Conservation (phyloP, 2,888 invertebrate genomes). For the Argynnis bischoffii region DNA sequence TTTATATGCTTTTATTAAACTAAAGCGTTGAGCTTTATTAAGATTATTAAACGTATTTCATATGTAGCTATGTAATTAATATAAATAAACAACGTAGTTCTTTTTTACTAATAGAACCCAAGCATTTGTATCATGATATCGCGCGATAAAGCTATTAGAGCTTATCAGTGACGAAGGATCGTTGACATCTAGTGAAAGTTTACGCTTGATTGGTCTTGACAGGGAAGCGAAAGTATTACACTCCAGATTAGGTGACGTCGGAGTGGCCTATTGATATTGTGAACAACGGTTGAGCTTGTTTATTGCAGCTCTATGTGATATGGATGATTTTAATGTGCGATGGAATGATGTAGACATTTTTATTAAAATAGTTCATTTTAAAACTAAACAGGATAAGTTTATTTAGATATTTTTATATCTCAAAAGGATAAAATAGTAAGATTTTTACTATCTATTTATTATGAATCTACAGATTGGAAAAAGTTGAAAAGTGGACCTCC, state of each 20-base stretch:
- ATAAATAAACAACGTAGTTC: not conserved
- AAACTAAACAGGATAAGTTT: too few species aligned
- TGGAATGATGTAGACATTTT: too few species aligned
- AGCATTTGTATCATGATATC: not conserved
- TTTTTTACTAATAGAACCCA: not conserved
- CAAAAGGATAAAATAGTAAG: too few species aligned
- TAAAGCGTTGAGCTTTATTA: too few species aligned
- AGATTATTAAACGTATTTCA: too few species aligned
- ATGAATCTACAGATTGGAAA: too few species aligned
- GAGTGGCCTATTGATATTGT: constrained; percentile 9
- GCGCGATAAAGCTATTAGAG: constrained; percentile 15
- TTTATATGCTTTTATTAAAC: too few species aligned
- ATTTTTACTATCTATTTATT: too few species aligned
- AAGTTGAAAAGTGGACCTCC: too few species aligned
- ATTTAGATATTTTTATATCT: too few species aligned
- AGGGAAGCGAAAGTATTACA: constrained; percentile 31
- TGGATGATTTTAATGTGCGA: too few species aligned
- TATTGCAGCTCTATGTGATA: not conserved
- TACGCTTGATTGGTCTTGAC: constrained; percentile 22
- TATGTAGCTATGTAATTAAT: not conserved
- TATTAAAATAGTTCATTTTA: too few species aligned
- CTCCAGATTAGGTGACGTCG: constrained; percentile 18
- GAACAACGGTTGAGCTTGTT: not conserved
- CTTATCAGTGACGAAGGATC: constrained; percentile 6
- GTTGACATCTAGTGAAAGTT: constrained; percentile 34